phyloP scores from a whole-genome alignment of 2,888 invertebrate genomes.

The Trachelus tabidus region DNA sequence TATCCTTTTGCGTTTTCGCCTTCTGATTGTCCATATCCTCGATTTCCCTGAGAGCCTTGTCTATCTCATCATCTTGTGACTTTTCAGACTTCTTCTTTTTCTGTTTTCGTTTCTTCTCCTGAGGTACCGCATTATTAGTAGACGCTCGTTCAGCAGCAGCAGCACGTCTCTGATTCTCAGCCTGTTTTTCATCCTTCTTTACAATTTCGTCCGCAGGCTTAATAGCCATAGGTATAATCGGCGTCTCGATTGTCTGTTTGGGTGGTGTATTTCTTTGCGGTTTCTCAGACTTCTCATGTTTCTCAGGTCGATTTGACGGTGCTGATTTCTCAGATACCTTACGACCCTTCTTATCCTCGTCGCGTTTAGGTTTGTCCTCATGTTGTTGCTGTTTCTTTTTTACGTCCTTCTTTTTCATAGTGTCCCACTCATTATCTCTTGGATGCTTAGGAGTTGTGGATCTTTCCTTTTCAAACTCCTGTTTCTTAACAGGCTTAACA shows the following conservation, averaged over 20 bases:
- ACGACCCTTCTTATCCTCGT: conserved; percentile 19
- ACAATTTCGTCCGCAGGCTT: conserved; percentile 8
- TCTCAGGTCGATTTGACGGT: background rate
- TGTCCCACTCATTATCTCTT: conserved; percentile 43
- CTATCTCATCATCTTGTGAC: conserved; percentile 64
- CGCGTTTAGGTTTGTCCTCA: conserved; percentile 21
- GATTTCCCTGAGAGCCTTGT: conserved; percentile 67
- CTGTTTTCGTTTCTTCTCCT: conserved; percentile 51
- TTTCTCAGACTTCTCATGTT: background rate
- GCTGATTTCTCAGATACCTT: conserved; percentile 3
- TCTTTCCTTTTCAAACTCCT: conserved; percentile 14
- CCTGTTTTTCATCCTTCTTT: conserved; percentile 47
- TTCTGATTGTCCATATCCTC: conserved; percentile 60
- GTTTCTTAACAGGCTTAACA: conserved; percentile 11
- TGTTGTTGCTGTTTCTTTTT: conserved; percentile 36
- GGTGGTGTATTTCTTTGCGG: conserved; percentile 16
- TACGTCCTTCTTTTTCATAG: conserved; percentile 37
- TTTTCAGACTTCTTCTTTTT: conserved; percentile 48
- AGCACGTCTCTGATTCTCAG: conserved; percentile 31
- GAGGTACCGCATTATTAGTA: background rate
- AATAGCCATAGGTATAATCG: conserved; percentile 16
- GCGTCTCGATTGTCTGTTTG: conserved; percentile 7
- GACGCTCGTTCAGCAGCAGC: conserved; percentile 6
- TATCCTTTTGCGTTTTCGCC: conserved; percentile 47
- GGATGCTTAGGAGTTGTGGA: conserved; percentile 18